phyloP scores from a whole-genome alignment of 2,113 vertebrate species.

The Myxocyprinus asiaticus region DNA sequence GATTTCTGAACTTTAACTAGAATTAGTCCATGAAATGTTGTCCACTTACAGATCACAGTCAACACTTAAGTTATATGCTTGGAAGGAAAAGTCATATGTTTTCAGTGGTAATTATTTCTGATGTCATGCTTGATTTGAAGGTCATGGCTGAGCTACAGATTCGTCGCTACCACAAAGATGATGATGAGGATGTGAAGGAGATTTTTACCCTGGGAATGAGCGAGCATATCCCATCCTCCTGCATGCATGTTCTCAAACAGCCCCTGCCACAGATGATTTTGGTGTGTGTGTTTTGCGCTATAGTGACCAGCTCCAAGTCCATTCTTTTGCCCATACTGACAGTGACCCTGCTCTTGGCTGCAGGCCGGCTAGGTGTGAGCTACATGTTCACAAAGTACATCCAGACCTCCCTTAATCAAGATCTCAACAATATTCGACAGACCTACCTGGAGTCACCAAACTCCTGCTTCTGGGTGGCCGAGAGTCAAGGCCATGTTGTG shows the following conservation, averaged over 20 bases:
- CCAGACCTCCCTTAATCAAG: constrained; percentile 59
- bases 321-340: constrained; percentile 71
- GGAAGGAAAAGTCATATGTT: not conserved
- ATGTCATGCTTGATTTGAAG: constrained; percentile 34
- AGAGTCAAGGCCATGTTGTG: constrained; percentile 68
- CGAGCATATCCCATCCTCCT: constrained; percentile 73
- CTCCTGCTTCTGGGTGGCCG: constrained; percentile 79
- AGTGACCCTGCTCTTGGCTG: constrained; percentile 72
- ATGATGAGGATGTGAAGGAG: constrained; percentile 68
- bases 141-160: constrained; percentile 70
- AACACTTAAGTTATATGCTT: not conserved
- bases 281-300: constrained; percentile 67
- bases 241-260: constrained; percentile 74
- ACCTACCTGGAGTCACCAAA: constrained; percentile 64
- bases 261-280: constrained; percentile 71
- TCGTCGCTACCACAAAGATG: constrained; percentile 67
- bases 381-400: constrained; percentile 69
- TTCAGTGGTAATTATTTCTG: not conserved
- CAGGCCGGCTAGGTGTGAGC: constrained; percentile 60
- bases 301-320: constrained; percentile 72
- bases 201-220: constrained; percentile 74
- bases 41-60: not conserved
- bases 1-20: too few species aligned
- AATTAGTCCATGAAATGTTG: not conserved
- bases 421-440: constrained; percentile 63